These are phyloP conservation scores for Diogma glabrata DNA, from an alignment of 2,888 invertebrate species.

Conservation along the genomic window DNA sequence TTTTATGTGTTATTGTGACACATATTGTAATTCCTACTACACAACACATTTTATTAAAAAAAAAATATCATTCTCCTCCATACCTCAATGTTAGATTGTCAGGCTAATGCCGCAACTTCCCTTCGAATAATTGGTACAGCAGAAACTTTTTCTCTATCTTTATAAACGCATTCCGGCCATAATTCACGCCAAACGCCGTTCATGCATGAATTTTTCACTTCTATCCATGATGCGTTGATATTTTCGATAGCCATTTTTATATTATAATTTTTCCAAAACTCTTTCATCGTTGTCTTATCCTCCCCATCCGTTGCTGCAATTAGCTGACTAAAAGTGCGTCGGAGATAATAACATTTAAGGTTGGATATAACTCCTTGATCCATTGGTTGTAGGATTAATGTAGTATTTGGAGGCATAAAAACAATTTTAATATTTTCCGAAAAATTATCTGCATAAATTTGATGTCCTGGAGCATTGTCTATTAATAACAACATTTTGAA, in stretches of 20 bases:
- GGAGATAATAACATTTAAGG: slow-evolving; percentile 14
- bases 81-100: too few relatives aligned
- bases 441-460: neutral
- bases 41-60: too few relatives aligned
- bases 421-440: neutral
- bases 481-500: neutral
- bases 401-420: too few relatives aligned
- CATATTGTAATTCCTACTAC: too few relatives aligned
- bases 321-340: slow-evolving; percentile 7
- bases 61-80: too few relatives aligned
- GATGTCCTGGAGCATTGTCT: neutral
- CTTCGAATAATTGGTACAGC: too few relatives aligned
- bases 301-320: too few relatives aligned
- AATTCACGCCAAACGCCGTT: neutral
- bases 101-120: too few relatives aligned
- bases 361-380: slow-evolving; percentile 11
- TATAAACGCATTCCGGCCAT: neutral
- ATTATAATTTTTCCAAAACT: neutral
- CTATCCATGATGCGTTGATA: too few relatives aligned
- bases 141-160: too few relatives aligned
- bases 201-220: slow-evolving; percentile 3
- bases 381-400: neutral
- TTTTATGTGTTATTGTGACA: too few relatives aligned
- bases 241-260: neutral
- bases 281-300: too few relatives aligned